These are phyloP conservation scores for Gracilinanus agilis DNA, from an alignment of 2,113 vertebrate species.

Conservation along the genomic window DNA sequence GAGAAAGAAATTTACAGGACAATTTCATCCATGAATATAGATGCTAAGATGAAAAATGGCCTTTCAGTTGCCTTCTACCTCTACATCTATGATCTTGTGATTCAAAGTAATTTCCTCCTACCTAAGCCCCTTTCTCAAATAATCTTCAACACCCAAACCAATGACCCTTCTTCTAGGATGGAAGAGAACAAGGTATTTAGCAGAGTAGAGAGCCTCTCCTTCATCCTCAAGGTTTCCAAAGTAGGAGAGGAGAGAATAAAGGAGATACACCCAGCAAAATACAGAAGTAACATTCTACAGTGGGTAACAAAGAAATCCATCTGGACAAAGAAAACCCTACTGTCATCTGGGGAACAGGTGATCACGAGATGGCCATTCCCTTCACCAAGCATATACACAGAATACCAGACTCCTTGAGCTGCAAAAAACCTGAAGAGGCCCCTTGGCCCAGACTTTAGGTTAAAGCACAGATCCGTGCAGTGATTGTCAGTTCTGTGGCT, in stretches of 20 bases:
- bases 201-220: neutral
- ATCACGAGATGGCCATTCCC: neutral
- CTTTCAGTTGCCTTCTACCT: neutral
- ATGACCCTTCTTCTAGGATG: neutral
- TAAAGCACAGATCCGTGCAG: neutral
- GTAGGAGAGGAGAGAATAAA: neutral
- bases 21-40: too few relatives aligned
- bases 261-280: neutral
- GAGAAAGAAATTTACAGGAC: too few relatives aligned
- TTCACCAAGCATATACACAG: conserved; percentile 20
- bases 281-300: neutral
- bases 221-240: neutral
- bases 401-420: neutral
- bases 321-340: neutral
- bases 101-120: neutral
- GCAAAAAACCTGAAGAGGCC: neutral
- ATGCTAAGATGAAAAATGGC: neutral
- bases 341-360: neutral
- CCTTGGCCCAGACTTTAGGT: neutral
- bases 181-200: neutral
- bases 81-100: neutral
- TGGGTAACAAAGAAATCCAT: neutral
- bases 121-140: neutral
- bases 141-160: neutral
- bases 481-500: conserved; percentile 37